Evolutionary conservation across 1,140 invertebrate genomes (phyloP).

Genomic region (Bombus superbus): DNA sequence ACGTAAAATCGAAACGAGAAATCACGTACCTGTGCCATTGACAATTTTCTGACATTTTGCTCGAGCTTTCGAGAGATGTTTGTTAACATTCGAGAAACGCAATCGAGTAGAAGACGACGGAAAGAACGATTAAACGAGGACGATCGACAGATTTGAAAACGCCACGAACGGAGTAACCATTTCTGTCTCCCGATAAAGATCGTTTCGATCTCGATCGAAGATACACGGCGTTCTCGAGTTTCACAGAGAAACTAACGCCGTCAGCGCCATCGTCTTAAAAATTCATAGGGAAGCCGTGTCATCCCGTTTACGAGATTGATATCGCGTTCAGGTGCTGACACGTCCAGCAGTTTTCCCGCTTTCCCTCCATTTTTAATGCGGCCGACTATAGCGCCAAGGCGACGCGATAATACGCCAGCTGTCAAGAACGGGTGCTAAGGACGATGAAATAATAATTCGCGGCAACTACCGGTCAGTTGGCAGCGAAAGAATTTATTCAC

Average conservation of each 20-base stretch:
- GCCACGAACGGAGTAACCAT: background rate
- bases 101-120: no score
- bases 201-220: background rate
- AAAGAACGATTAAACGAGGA: background rate
- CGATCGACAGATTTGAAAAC: background rate
- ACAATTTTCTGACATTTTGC: no score
- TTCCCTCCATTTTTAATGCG: slow-evolving; percentile 20
- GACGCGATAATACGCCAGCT: slow-evolving; percentile 23
- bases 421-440: slow-evolving; percentile 18
- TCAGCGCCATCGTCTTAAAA: background rate
- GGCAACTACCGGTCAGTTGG: background rate
- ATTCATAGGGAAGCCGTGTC: background rate
- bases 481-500: slow-evolving; percentile 21
- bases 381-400: slow-evolving; percentile 10
- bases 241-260: background rate
- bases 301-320: slow-evolving; percentile 4
- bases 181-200: background rate
- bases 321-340: slow-evolving; percentile 2
- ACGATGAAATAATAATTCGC: slow-evolving; percentile 33
- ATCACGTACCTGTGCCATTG: no score
- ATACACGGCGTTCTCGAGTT: background rate
- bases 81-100: no score
- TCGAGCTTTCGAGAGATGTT: no score
- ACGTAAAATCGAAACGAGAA: no score
- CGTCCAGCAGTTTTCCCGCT: background rate